Evolutionary conservation across 2,113 vertebrate genomes (phyloP), one percentile per base, ranked within the genome.

Genomic region (Corythornis madagascariensis): DNA sequence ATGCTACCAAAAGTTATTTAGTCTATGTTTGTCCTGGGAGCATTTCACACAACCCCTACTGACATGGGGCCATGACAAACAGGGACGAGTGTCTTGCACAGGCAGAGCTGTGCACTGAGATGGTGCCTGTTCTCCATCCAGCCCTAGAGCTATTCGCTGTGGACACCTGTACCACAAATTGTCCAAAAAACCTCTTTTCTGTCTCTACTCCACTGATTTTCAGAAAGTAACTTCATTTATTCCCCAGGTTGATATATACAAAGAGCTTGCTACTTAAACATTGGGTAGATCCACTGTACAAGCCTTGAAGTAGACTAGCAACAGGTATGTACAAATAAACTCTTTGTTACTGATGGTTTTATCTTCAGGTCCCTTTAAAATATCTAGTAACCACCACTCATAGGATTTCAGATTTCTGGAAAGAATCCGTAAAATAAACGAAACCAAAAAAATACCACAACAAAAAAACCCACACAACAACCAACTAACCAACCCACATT

Each of bases 71-170:
- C 2, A 2, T 8, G n/a, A 31, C 2, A 9, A 64, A 28, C 50
- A 13, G 43, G 6, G 56, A 57, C 5, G 2, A 1, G 3, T 5
- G 2, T 3, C 17, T 40, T 5, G 20, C 25, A 0, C 0, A 45
- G 70, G 38, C 38, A 45, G 38, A 25, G 20, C 55, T 7, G 1
- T 4, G 65, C 31, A 20, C 17, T 4, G 4, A 21, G 35, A n/a
- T 45, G 3, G 3, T 4, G 20, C n/a, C 29, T n/a, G 33, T 61
- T 52, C 60, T 66, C 26, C 45, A 29, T 5, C 18, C 59, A 31
- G 7, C 25, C 14, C 16, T 1, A 1, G 10, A 52, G 50, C 31
- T 2, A 5, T 52, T 42, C 29, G 22, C 16, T 14, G 16, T 14
- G 16, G 7, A 73, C 20, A 16, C 14, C 45, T 26, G 31, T 11